phyloP scores from a whole-genome alignment of 2,888 invertebrate genomes.

The Loripinus fragilis region DNA sequence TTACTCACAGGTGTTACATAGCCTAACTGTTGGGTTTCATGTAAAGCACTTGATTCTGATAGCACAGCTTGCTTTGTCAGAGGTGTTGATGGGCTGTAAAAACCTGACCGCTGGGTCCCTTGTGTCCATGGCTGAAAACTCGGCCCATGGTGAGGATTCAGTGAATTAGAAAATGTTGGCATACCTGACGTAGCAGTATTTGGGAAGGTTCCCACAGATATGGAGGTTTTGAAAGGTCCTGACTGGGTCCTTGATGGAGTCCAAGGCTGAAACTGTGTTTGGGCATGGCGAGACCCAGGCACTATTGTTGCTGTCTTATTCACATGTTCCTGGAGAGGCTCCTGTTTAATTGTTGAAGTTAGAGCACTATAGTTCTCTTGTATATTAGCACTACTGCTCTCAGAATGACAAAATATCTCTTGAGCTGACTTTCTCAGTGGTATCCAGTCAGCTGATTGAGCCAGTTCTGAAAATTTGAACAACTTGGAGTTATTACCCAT shows the following conservation, averaged over 20 bases:
- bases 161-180: neutral
- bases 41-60: neutral
- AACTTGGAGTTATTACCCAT: neutral
- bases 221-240: slow-evolving; percentile 1
- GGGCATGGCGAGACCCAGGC: neutral
- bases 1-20: neutral
- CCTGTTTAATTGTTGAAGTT: neutral
- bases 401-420: neutral
- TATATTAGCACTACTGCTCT: neutral
- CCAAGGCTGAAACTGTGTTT: neutral
- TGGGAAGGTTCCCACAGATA: neutral
- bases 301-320: neutral
- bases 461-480: neutral
- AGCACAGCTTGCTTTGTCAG: neutral
- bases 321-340: neutral
- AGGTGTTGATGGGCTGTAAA: neutral
- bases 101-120: neutral
- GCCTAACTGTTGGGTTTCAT: neutral
- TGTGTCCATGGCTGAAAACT: slow-evolving; percentile 3
- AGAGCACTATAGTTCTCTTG: slow-evolving; percentile 3
- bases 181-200: neutral
- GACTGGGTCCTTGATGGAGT: neutral
- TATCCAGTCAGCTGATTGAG: neutral
- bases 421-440: no score
- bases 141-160: neutral